Conservation (phyloP, 2,888 invertebrate species). For the Spatulosminthurus flaviceps region DNA sequence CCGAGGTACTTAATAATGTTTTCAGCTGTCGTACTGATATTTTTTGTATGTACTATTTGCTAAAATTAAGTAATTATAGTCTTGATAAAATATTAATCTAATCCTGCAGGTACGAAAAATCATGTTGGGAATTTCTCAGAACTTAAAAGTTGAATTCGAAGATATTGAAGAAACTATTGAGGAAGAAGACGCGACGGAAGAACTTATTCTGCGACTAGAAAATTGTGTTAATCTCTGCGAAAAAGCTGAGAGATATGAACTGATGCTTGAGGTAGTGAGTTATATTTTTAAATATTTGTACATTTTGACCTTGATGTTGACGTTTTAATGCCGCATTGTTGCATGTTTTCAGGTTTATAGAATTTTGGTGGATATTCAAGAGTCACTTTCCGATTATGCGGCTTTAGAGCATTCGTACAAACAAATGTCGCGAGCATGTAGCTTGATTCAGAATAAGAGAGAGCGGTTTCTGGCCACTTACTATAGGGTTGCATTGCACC, state of each 20-base stretch:
- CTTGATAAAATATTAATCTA: too few relatives aligned
- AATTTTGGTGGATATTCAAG: constrained; percentile 63
- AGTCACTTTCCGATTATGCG: constrained; percentile 62
- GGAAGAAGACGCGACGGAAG: constrained; percentile 63
- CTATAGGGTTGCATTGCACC: constrained; percentile 60
- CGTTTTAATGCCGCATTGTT: too few relatives aligned
- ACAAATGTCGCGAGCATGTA: constrained; percentile 63
- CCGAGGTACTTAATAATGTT: constrained; percentile 53
- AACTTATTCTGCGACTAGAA: constrained; percentile 61
- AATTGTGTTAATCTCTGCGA: constrained; percentile 60
- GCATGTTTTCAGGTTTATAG: constrained; percentile 61
- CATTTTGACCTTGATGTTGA: too few relatives aligned
- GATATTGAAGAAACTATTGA: constrained; percentile 58
- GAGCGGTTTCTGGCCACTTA: constrained; percentile 63
- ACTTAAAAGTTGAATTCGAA: constrained; percentile 62
- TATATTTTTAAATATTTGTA: neutral
- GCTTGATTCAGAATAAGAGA: constrained; percentile 61
- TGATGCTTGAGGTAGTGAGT: constrained; percentile 62
- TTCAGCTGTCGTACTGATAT: neutral
- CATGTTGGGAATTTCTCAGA: constrained; percentile 62
- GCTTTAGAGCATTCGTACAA: constrained; percentile 62
- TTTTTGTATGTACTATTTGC: too few relatives aligned
- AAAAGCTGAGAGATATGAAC: constrained; percentile 62
- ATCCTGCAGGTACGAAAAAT: constrained; percentile 56
- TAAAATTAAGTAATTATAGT: too few relatives aligned